Evolutionary conservation across 1,140 invertebrate genomes (phyloP).

Genomic region (Aplysia californica): DNA sequence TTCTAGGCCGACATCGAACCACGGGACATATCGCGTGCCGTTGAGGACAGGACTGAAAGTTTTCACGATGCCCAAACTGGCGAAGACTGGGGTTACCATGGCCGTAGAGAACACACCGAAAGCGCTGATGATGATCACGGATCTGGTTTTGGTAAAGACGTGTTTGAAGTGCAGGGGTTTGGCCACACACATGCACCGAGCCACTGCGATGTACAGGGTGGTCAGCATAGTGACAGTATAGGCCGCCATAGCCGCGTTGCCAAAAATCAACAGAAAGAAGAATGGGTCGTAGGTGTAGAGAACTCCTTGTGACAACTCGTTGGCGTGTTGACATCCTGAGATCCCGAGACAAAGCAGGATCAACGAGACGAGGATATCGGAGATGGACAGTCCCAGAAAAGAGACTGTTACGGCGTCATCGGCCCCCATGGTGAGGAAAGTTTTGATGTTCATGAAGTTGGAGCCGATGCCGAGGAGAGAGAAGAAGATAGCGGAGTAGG

Average conservation of each 20-base stretch:
- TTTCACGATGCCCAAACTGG: neutral
- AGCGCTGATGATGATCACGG: neutral
- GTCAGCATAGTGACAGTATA: neutral
- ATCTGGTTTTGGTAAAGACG: neutral
- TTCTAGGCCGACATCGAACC: neutral
- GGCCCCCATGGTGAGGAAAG: neutral
- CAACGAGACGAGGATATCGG: neutral
- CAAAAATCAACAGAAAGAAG: neutral
- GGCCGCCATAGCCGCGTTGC: neutral
- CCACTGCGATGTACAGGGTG: slow-evolving; percentile 11
- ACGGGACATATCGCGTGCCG: neutral
- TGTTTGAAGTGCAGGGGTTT: slow-evolving; percentile 10
- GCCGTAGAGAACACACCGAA: neutral
- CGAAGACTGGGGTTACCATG: neutral
- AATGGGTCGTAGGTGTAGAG: neutral
- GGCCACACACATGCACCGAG: slow-evolving; percentile 14
- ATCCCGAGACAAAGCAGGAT: neutral
- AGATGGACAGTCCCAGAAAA: neutral
- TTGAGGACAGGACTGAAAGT: neutral
- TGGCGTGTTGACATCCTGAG: neutral
- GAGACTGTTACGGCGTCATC: slow-evolving; percentile 7
- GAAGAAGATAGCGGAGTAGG: no score
- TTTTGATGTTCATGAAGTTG: no score
- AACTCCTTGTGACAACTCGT: neutral
- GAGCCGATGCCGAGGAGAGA: neutral